Evolutionary conservation across 1,140 invertebrate species (phyloP).

Genomic region (Mactra quadrangularis): DNA sequence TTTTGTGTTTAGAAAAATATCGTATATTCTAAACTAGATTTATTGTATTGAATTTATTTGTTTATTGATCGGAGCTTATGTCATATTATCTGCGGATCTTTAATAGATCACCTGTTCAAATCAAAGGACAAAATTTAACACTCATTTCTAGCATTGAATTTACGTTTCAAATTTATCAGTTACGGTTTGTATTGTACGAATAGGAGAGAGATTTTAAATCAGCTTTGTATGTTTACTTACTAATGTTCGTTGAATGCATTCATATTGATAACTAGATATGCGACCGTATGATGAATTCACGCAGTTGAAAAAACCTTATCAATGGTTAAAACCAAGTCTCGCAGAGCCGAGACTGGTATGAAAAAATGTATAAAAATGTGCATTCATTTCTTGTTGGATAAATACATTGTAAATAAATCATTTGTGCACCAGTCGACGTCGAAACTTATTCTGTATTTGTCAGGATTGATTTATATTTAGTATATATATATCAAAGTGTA

Average conservation of each 20-base stretch:
- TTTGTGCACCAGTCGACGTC: background rate
- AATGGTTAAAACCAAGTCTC: background rate
- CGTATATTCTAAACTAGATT: background rate
- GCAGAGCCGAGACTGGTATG: slow-evolving; percentile 9
- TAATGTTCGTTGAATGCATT: slow-evolving; percentile 30
- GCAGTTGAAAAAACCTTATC: slow-evolving; percentile 25
- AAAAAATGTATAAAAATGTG: slow-evolving; percentile 1
- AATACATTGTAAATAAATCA: slow-evolving; percentile 24
- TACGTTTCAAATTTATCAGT: slow-evolving; percentile 16
- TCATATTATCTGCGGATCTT: slow-evolving; percentile 8
- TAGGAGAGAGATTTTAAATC: slow-evolving; percentile 31
- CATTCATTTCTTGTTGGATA: background rate
- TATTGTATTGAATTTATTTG: background rate
- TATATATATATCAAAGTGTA: background rate
- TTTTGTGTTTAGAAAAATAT: too few species aligned
- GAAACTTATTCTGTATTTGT: slow-evolving; percentile 9
- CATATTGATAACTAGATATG: slow-evolving; percentile 33
- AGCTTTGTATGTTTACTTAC: slow-evolving; percentile 15
- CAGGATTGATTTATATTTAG: background rate
- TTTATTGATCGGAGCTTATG: slow-evolving; percentile 3
- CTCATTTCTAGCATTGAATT: slow-evolving; percentile 22
- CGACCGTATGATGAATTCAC: slow-evolving; percentile 10
- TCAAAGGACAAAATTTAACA: slow-evolving; percentile 12
- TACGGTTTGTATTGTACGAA: slow-evolving; percentile 31
- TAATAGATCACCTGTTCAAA: slow-evolving; percentile 3